These are phyloP conservation scores for Pelecanus crispus DNA, from an alignment of 2,113 vertebrate species.

Conservation along the genomic window DNA sequence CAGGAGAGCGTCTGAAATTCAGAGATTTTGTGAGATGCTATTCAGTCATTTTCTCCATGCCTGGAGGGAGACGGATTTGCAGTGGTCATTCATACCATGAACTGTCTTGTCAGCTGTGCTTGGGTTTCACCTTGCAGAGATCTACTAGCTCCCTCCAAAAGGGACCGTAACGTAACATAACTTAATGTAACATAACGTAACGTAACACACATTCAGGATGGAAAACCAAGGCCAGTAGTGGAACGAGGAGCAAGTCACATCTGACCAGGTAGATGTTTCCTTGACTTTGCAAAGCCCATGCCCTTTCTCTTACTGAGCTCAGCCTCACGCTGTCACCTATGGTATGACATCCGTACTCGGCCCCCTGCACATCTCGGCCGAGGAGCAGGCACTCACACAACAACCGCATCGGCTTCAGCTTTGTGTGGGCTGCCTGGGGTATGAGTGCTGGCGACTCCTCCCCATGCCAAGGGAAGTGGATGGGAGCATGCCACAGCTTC, in stretches of 20 bases:
- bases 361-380: background rate
- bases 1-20: background rate
- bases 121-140: background rate
- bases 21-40: background rate
- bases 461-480: background rate
- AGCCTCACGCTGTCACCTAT: background rate
- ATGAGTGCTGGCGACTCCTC: background rate
- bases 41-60: background rate
- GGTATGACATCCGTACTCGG: background rate
- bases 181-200: background rate
- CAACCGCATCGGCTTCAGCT: background rate
- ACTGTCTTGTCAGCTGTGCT: background rate
- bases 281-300: background rate
- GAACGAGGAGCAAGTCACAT: background rate
- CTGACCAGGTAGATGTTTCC: background rate
- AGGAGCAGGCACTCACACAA: background rate
- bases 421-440: background rate
- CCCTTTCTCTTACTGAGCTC: background rate
- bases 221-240: background rate
- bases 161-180: background rate
- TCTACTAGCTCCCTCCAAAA: background rate
- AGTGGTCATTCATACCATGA: background rate
- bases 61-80: background rate
- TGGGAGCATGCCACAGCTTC: background rate
- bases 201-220: background rate